Conservation (phyloP, 2,797 vertebrate species). For the Betta splendens region DNA sequence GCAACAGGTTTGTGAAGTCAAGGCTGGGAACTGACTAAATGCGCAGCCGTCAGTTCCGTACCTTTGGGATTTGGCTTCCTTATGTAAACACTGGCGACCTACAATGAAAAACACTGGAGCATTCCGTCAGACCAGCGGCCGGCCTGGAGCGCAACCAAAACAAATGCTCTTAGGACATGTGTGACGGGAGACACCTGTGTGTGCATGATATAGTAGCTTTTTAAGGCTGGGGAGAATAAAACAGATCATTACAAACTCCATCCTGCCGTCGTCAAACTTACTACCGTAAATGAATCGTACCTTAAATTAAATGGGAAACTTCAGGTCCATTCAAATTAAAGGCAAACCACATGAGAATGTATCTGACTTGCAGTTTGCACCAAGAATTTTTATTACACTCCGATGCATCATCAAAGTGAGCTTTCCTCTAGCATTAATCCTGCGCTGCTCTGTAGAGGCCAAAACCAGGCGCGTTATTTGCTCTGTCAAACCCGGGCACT, state of each 20-base stretch:
- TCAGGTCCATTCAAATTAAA: background rate
- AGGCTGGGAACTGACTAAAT: slow-evolving; percentile 51
- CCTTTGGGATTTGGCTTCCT: slow-evolving; percentile 54
- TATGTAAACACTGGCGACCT: slow-evolving; percentile 50
- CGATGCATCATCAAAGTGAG: slow-evolving; percentile 53
- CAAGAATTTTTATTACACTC: slow-evolving; percentile 62
- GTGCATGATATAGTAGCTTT: slow-evolving; percentile 30
- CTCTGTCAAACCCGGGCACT: slow-evolving; percentile 56
- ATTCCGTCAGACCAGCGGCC: slow-evolving; percentile 42
- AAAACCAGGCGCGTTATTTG: slow-evolving; percentile 67
- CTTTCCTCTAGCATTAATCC: slow-evolving; percentile 67
- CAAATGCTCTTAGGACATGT: slow-evolving; percentile 52
- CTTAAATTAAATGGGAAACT: slow-evolving; percentile 7
- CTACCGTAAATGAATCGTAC: background rate
- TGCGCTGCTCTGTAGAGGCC: slow-evolving; percentile 22
- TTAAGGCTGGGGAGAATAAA: slow-evolving; percentile 25
- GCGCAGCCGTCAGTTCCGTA: slow-evolving; percentile 46
- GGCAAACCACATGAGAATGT: slow-evolving; percentile 36
- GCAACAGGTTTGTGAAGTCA: slow-evolving; percentile 54
- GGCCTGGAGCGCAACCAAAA: slow-evolving; percentile 47
- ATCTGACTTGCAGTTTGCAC: slow-evolving; percentile 31
- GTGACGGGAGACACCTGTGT: slow-evolving; percentile 60
- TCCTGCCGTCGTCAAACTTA: slow-evolving; percentile 13
- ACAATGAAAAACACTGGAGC: slow-evolving; percentile 40
- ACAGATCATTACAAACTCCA: slow-evolving; percentile 13